Base-by-base conservation (phyloP, 2,797 vertebrate genomes). In the Momotus momota region DNA sequence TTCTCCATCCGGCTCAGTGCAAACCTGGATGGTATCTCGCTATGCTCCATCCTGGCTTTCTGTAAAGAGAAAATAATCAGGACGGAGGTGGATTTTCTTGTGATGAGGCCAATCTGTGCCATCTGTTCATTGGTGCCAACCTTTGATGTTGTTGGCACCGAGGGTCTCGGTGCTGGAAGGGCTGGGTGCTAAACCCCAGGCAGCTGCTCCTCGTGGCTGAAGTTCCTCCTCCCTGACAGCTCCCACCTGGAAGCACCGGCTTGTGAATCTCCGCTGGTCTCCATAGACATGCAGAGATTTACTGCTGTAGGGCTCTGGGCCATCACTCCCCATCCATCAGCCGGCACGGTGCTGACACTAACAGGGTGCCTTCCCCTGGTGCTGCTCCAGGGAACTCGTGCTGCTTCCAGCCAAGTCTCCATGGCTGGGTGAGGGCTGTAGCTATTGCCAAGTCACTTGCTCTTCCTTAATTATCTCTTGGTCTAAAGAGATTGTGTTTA, bases 301-400 rank as follows among this genome's bases (percentile, higher is more conserved):
- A 6, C 18, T 41, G 43, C n/a, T 1, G 0, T 29, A 8, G 48
- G 15, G 52, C 51, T 72, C 58, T 3, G 3, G 46, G 33, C 35
- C 9, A 12, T 61, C 48, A 0, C 48, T 57, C 54, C 70, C 8
- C 1, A 62, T 40, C 73, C 21, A 1, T 43, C 41, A 65, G n/a
- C n/a, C 1, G 0, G 22, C 10, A 0, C 0, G 0, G 55, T 20
- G 69, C 69, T 72, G 90, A 60, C 49, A 26, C 35, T 46, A 5
- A 3, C 18, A 29, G 17, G 69, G 48, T 15, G 14, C 18, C 48
- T 57, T 61, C 57, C 79, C 66, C 62, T 5, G 6, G 43, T 23
- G 14, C 77, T 81, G 41, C 85, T 64, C 26, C 14, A 14, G 29
- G 70, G 27, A 60, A 41, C 31, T 14, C 5, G n/a, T 41, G 66